phyloP scores from a whole-genome alignment of 1,140 invertebrate species.

The Bacillus rossius region DNA sequence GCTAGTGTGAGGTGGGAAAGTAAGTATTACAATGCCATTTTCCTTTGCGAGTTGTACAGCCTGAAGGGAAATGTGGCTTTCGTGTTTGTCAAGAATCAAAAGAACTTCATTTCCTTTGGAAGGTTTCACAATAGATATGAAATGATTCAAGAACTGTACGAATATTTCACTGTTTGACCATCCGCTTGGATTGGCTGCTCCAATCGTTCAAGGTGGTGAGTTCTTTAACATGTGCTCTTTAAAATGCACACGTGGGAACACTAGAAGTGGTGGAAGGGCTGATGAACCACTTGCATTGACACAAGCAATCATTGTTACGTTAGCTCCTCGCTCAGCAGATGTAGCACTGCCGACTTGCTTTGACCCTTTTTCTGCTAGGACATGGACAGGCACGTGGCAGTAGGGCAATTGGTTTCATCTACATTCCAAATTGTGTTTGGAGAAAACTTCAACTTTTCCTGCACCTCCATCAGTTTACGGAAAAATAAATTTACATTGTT shows the following conservation, averaged over 20 bases:
- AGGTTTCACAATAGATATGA: constrained; percentile 29
- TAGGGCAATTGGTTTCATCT: constrained; percentile 25
- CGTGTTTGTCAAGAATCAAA: constrained; percentile 3
- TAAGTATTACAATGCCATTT: constrained; percentile 12
- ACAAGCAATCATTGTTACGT: constrained; percentile 22
- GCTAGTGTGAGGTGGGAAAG: background rate
- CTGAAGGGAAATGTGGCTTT: constrained; percentile 3
- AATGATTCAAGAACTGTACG: constrained; percentile 27
- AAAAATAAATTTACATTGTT: constrained; percentile 11
- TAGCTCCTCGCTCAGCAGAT: constrained; percentile 24
- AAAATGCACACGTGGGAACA: constrained; percentile 30
- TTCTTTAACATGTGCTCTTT: constrained; percentile 18
- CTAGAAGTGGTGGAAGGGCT: constrained; percentile 27
- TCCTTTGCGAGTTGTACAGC: background rate
- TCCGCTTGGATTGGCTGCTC: constrained; percentile 1
- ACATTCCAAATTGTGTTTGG: constrained; percentile 7
- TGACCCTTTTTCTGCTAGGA: constrained; percentile 20
- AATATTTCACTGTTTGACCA: constrained; percentile 9
- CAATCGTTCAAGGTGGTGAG: constrained; percentile 30
- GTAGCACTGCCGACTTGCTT: constrained; percentile 29
- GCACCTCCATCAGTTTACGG: constrained; percentile 1
- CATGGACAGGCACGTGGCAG: constrained; percentile 25
- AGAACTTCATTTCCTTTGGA: constrained; percentile 19
- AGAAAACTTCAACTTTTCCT: constrained; percentile 6
- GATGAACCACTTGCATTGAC: constrained; percentile 25